Evolutionary conservation across 1,140 invertebrate genomes (phyloP).

Genomic region (Heliconius nattereri): DNA sequence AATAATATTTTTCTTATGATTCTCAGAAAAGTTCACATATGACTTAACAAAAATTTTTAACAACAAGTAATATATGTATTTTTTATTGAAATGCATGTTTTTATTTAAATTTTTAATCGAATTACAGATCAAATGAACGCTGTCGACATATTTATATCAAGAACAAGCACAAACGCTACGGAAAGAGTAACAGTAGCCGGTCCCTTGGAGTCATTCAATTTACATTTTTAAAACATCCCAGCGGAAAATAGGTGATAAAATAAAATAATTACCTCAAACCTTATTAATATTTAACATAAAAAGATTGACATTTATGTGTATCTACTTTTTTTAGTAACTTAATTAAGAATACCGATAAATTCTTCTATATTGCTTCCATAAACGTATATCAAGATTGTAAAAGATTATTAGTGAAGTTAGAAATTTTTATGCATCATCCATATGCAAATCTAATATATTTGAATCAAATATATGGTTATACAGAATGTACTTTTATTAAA

Average conservation of each 20-base stretch:
- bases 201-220: conserved; percentile 46
- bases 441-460: not conserved
- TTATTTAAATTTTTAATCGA: not conserved
- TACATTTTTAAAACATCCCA: conserved; percentile 49
- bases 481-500: no score
- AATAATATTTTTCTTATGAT: not conserved
- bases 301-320: conserved; percentile 52
- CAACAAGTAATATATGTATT: not conserved
- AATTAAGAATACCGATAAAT: conserved; percentile 43
- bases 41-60: not conserved
- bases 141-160: not conserved
- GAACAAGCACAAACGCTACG: conserved; percentile 14
- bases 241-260: conserved; percentile 44
- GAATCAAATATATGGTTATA: not conserved
- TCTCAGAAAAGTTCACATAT: not conserved
- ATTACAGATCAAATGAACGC: not conserved
- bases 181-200: conserved; percentile 34
- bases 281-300: conserved; percentile 57
- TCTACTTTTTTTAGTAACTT: conserved; percentile 43
- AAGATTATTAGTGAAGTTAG: not conserved
- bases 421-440: not conserved
- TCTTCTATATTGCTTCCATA: not conserved
- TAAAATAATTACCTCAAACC: conserved; percentile 55
- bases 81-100: not conserved
- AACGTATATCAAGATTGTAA: not conserved